phyloP scores from a whole-genome alignment of 2,797 vertebrate genomes.

The Petrocephalus sullivani region DNA sequence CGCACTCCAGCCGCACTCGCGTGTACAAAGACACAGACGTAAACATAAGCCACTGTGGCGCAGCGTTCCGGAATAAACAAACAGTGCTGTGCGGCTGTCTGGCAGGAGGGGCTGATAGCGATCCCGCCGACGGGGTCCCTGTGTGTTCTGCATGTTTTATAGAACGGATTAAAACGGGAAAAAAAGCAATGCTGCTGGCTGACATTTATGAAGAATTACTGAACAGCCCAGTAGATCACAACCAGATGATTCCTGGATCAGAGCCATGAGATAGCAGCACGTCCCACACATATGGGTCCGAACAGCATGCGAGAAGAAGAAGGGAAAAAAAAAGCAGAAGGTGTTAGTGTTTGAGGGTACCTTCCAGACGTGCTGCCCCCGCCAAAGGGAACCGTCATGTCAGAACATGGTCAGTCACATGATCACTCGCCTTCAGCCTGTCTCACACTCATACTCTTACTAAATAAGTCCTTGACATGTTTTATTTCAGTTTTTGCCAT shows the following conservation, averaged over 20 bases:
- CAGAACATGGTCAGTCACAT: neutral
- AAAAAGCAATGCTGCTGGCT: slow-evolving; percentile 63
- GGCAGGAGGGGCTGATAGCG: too few species aligned
- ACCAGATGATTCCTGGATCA: slow-evolving; percentile 54
- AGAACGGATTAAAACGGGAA: slow-evolving; percentile 44
- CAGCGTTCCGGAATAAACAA: neutral
- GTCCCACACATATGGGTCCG: slow-evolving; percentile 17
- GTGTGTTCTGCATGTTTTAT: slow-evolving; percentile 62
- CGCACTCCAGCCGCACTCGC: neutral
- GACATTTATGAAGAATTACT: slow-evolving; percentile 61
- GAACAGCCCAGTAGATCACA: slow-evolving; percentile 52
- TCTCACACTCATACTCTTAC: neutral
- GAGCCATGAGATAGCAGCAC: slow-evolving; percentile 26
- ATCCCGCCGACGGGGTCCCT: slow-evolving; percentile 31
- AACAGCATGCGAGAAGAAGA: neutral
- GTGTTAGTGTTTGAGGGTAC: neutral
- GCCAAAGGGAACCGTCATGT: neutral
- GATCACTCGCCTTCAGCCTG: neutral
- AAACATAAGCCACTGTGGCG: neutral
- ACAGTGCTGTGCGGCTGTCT: neutral
- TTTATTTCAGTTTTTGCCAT: neutral
- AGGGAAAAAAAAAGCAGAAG: neutral
- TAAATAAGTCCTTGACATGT: neutral
- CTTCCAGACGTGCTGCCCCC: neutral
- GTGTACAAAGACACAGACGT: neutral